Evolutionary conservation across 2,797 vertebrate genomes (phyloP).

Genomic region (Yasuhikotakia modesta): DNA sequence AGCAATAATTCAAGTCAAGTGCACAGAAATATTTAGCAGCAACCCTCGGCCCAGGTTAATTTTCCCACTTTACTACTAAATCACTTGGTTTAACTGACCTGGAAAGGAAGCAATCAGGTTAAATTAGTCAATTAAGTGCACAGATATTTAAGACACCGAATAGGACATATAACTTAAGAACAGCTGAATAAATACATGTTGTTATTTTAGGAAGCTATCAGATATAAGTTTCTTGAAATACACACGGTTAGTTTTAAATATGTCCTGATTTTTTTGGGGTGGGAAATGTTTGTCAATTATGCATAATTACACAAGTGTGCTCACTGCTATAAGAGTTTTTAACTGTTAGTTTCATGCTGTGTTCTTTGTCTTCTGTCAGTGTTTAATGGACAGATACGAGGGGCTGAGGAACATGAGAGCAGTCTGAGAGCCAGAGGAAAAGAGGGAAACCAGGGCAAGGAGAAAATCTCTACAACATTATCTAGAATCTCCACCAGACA

Average conservation of each 20-base stretch:
- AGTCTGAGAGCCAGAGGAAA: slow-evolving; percentile 88
- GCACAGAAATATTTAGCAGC: slow-evolving; percentile 29
- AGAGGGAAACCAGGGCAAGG: slow-evolving; percentile 86
- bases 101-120: slow-evolving; percentile 12
- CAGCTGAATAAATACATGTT: not conserved
- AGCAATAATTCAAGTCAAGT: slow-evolving; percentile 40
- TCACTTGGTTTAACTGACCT: slow-evolving; percentile 1
- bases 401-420: slow-evolving; percentile 83
- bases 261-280: not conserved
- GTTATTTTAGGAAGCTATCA: not conserved
- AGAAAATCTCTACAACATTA: slow-evolving; percentile 83
- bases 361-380: slow-evolving; percentile 72
- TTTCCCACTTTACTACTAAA: slow-evolving; percentile 13
- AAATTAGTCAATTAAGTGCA: not conserved
- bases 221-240: not conserved
- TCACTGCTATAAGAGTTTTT: not conserved
- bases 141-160: not conserved
- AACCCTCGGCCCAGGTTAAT: not conserved
- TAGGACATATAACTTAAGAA: not conserved
- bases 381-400: slow-evolving; percentile 89
- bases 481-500: slow-evolving; percentile 80
- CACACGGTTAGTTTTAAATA: too few relatives aligned
- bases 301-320: not conserved
- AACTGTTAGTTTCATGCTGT: not conserved
- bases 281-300: not conserved